These are phyloP conservation scores for Fragum fragum DNA, from an alignment of 2,888 invertebrate species.

Conservation along the genomic window DNA sequence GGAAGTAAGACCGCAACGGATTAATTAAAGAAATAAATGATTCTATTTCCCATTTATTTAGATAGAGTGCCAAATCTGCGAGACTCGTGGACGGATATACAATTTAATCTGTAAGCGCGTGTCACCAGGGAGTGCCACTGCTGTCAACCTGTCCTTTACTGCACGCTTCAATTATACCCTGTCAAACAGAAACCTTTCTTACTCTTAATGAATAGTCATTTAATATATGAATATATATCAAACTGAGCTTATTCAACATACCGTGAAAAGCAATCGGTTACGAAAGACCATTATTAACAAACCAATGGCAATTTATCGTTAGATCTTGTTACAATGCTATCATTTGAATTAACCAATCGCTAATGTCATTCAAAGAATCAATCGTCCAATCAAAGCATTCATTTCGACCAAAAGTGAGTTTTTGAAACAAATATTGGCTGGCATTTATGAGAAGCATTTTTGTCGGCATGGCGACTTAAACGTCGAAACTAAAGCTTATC, in stretches of 20 bases:
- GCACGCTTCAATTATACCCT: neutral
- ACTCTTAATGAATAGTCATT: neutral
- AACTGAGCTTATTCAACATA: too few relatives aligned
- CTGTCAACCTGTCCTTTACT: constrained; percentile 4
- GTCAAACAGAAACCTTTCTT: neutral
- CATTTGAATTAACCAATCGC: too few relatives aligned
- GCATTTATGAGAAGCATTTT: too few relatives aligned
- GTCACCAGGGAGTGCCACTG: neutral
- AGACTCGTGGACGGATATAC: neutral
- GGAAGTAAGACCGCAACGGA: neutral
- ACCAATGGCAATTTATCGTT: too few relatives aligned
- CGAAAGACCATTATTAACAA: neutral
- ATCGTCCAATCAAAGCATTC: too few relatives aligned
- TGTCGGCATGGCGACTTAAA: too few relatives aligned
- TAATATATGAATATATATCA: too few relatives aligned
- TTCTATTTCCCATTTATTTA: neutral
- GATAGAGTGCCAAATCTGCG: neutral
- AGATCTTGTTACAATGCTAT: neutral
- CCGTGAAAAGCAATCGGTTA: too few relatives aligned
- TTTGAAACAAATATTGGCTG: too few relatives aligned
- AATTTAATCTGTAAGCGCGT: constrained; percentile 29
- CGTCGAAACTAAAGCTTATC: too few relatives aligned
- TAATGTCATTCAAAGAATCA: too few relatives aligned
- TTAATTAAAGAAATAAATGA: constrained; percentile 1
- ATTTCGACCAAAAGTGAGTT: too few relatives aligned